Evolutionary conservation across 2,888 invertebrate genomes (phyloP), one percentile per base, ranked within the genome.

Genomic region (Hypolimnas misippus): DNA sequence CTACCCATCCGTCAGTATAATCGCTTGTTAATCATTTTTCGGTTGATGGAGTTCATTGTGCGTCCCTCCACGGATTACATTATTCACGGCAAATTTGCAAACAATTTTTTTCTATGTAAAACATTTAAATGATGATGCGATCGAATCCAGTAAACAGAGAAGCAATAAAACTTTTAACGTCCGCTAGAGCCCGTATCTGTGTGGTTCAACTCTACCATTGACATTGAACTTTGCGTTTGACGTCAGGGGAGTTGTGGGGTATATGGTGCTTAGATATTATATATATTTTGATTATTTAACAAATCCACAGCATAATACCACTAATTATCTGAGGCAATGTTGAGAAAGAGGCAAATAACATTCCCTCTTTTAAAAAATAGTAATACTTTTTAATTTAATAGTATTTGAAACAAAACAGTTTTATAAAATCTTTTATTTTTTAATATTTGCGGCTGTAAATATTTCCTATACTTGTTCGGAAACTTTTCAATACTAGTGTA

Each of bases 21-120:
- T 90, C 87, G 90, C 81, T 87, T 87, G 89, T 90, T 92, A 90
- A 92, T 91, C 89, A 92, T 92, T 92, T 89, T 90, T 91, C 90
- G 89, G 90, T 89, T 86, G 90, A 90, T 84, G 84, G 84, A 82
- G 84, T 85, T 84, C 87, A 88, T 86, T 89, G 88, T 87, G 78
- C 50, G 16, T 33, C 80, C 84, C 83, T 81, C 78, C 77, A 76
- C 81, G 83, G 87, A 86, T 89, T 88, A 86, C 70, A 70, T 74
- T 74, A 84, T 84, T 83, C 78, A 86, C 81, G 82, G 76, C 73
- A 74, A 83, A 79, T 69, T 79, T 87, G 84, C 86, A 79, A 86
- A 87, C 81, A 80, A n/a, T 46, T 38, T 33, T 40, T 53, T 46
- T 55, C 25, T 38, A 35, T 62, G 46, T 53, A 33, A 57, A 14